phyloP scores from a whole-genome alignment of 2,113 vertebrate species.

The Xenopus borealis region DNA sequence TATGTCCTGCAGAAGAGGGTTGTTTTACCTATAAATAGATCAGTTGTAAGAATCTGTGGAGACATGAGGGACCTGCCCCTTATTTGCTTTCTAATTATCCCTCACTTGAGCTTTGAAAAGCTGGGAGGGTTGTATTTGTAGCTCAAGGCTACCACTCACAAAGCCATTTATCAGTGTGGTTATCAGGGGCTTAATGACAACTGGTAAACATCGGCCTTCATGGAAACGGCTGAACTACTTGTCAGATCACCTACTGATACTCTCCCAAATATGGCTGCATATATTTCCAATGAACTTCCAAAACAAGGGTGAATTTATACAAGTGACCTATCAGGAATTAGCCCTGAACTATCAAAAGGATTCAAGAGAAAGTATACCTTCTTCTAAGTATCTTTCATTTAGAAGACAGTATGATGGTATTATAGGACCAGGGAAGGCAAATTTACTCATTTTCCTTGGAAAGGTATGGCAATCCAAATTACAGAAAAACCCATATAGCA shows the following conservation, averaged over 20 bases:
- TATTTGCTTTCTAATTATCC: conserved; percentile 44
- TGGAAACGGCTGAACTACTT: background rate
- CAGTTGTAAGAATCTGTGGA: background rate
- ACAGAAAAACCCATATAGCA: no score
- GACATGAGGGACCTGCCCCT: conserved; percentile 15
- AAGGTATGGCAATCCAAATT: no score
- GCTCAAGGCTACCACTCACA: conserved; percentile 8
- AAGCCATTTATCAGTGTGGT: conserved; percentile 26
- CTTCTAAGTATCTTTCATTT: no score
- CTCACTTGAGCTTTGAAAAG: conserved; percentile 38
- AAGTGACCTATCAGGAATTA: no score
- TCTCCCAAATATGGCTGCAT: background rate
- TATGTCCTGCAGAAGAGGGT: background rate
- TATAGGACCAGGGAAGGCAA: no score
- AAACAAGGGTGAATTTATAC: background rate
- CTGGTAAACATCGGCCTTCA: background rate
- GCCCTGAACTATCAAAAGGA: no score
- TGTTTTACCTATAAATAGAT: conserved; percentile 1
- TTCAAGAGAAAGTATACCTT: no score
- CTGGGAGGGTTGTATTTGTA: conserved; percentile 16
- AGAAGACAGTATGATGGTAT: no score
- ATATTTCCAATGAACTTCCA: background rate
- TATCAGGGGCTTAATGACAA: conserved; percentile 10
- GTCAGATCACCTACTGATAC: background rate
- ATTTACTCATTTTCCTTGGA: no score